Conservation (phyloP, 2,797 vertebrate species). For the Crenuchus spilurus region DNA sequence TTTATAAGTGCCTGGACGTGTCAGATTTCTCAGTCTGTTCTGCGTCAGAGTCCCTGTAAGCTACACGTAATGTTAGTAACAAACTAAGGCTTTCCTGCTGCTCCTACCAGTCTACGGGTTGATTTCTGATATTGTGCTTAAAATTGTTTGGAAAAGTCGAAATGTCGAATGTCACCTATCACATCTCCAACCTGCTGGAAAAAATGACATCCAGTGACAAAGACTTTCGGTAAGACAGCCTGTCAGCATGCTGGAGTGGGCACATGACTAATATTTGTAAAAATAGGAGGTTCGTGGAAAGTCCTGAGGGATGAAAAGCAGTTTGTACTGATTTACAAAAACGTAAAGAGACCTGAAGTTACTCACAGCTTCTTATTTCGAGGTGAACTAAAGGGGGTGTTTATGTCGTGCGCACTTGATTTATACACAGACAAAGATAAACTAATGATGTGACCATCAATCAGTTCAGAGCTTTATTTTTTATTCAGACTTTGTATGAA, state of each 20-base stretch:
- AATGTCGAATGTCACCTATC: conserved; percentile 88
- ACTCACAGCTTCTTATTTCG: not conserved
- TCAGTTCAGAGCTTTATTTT: too few species aligned
- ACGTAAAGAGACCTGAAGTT: too few species aligned
- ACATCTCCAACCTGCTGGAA: conserved; percentile 94
- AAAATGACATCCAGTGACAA: conserved; percentile 98
- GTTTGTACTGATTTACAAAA: too few species aligned
- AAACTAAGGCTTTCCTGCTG: not conserved
- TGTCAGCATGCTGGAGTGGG: conserved; percentile 49
- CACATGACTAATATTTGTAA: conserved; percentile 54
- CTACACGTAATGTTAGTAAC: conserved; percentile 50
- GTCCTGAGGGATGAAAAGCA: too few species aligned
- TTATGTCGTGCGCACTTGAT: too few species aligned
- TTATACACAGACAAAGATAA: too few species aligned
- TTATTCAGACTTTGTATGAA: too few species aligned
- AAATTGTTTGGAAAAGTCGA: conserved; percentile 33
- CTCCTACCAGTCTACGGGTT: not conserved
- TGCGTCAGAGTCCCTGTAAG: conserved; percentile 38
- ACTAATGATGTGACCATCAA: too few species aligned
- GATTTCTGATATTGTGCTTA: conserved; percentile 5
- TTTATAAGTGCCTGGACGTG: conserved; percentile 71
- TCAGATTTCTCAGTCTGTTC: conserved; percentile 68
- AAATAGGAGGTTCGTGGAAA: conserved; percentile 29
- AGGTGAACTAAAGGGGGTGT: too few species aligned
- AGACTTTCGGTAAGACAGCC: conserved; percentile 87